Percentiles rank a stretch among this genome's conserved stretches.
Evolutionary conservation across 2,888 invertebrate genomes (phyloP).

Genomic region (Cosmorhoe ocellata): DNA sequence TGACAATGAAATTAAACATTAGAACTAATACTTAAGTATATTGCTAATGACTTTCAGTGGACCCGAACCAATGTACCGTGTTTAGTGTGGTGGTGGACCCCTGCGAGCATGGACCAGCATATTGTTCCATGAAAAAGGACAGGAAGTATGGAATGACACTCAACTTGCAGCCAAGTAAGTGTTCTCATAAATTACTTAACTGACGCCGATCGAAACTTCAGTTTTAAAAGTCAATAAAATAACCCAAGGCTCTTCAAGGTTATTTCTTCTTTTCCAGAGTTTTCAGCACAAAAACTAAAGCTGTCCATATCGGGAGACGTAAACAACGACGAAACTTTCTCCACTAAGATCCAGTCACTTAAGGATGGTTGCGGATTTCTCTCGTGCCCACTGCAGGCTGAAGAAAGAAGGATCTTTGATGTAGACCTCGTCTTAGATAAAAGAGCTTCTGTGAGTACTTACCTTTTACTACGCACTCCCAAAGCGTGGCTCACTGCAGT

Average conservation of each 20-base stretch:
- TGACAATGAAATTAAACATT: too few species aligned
- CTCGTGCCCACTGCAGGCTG: conserved; percentile 51
- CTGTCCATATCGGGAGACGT: conserved; percentile 51
- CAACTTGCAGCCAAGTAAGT: conserved; percentile 57
- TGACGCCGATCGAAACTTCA: too few species aligned
- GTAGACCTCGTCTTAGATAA: conserved; percentile 49
- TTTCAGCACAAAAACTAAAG: conserved; percentile 50
- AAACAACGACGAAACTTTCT: conserved; percentile 43
- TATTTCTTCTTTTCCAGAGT: conserved; percentile 42
- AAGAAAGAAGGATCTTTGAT: conserved; percentile 50
- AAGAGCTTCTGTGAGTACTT: conserved; percentile 44
- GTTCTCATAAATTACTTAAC: too few species aligned
- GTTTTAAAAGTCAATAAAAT: too few species aligned
- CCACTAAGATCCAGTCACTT: conserved; percentile 41
- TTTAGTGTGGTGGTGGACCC: conserved; percentile 57
- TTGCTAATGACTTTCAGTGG: conserved; percentile 45
- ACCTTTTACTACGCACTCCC: not conserved
- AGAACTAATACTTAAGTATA: too few species aligned
- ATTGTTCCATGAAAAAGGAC: conserved; percentile 52
- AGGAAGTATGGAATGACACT: conserved; percentile 54
- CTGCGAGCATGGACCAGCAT: conserved; percentile 50
- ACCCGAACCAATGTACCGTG: conserved; percentile 48
- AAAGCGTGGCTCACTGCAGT: too few species aligned
- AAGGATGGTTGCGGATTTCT: conserved; percentile 48
- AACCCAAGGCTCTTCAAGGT: not conserved